A percentile compares a stretch with the other conserved stretches of the same genome.
phyloP scores from a whole-genome alignment of 2,888 invertebrate species.

The Drosophila prostipennis region DNA sequence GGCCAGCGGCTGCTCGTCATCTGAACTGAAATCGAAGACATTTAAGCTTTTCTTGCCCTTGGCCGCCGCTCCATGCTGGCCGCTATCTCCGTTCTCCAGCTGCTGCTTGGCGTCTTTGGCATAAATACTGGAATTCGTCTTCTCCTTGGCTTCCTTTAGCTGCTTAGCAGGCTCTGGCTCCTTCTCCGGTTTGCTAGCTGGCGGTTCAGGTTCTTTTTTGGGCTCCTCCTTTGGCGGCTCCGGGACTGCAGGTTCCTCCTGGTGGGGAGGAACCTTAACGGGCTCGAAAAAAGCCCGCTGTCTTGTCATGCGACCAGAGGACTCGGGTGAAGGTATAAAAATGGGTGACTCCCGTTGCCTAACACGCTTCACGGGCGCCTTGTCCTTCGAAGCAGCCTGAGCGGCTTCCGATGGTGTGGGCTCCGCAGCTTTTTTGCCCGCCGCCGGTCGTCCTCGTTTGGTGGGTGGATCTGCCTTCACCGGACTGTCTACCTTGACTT shows the following conservation, averaged over 20 bases:
- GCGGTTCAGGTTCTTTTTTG: conserved; percentile 21
- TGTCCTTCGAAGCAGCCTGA: conserved; percentile 43
- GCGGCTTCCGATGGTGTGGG: conserved; percentile 22
- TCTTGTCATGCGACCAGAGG: conserved; percentile 83
- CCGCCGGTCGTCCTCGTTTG: conserved; percentile 65
- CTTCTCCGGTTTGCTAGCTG: conserved; percentile 4
- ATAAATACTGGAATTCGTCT: conserved; percentile 67
- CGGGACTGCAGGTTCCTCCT: conserved; percentile 15
- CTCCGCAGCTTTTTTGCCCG: conserved; percentile 46
- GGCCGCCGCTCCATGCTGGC: conserved; percentile 27
- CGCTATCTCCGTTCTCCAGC: conserved; percentile 63
- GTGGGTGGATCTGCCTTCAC: conserved; percentile 40
- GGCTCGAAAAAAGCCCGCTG: conserved; percentile 84
- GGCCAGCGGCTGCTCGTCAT: conserved; percentile 85
- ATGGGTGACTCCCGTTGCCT: conserved; percentile 83
- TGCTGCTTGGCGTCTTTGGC: conserved; percentile 66
- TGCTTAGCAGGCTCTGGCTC: conserved; percentile 35
- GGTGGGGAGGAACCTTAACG: conserved; percentile 79
- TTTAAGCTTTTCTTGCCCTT: conserved; percentile 70
- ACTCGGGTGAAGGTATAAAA: conserved; percentile 83
- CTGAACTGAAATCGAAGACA: conserved; percentile 85
- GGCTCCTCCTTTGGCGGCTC: conserved; percentile 25
- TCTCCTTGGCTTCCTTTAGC: conserved; percentile 58
- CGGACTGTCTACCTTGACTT: conserved; percentile 18
- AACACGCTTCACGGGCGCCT: conserved; percentile 73